These are phyloP conservation scores for Pteropus alecto DNA, from an alignment of 2,113 vertebrate species.

Conservation along the genomic window DNA sequence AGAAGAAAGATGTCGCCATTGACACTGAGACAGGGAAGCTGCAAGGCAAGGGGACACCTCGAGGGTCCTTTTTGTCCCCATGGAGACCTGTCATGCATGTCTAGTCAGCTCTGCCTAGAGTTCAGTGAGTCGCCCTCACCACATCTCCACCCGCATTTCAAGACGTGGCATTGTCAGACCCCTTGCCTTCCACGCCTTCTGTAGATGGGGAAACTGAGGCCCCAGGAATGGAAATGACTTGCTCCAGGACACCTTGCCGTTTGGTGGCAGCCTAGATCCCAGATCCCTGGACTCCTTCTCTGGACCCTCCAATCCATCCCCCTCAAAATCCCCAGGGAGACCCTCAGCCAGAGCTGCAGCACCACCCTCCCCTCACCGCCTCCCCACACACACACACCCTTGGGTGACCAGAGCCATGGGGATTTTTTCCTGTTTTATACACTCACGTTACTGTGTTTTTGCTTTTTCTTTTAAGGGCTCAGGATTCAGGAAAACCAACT, in stretches of 20 bases:
- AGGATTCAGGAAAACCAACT: slow-evolving; percentile 69
- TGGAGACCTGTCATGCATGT: not conserved
- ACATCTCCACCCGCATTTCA: not conserved
- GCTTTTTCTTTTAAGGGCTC: slow-evolving; percentile 37
- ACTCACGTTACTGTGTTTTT: not conserved
- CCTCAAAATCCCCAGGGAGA: not conserved
- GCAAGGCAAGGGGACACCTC: not conserved
- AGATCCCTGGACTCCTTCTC: not conserved
- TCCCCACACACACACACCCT: not conserved
- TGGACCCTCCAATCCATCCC: not conserved
- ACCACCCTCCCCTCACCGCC: no score
- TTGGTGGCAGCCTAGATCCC: not conserved
- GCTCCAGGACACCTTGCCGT: not conserved
- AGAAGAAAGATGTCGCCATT: not conserved
- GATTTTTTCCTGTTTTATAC: not conserved
- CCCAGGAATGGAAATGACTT: not conserved
- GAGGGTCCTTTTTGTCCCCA: not conserved
- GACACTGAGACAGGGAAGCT: not conserved
- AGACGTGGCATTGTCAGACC: no score
- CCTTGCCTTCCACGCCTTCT: not conserved
- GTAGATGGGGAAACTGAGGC: not conserved
- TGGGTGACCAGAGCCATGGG: fast-evolving
- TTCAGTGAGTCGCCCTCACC: not conserved
- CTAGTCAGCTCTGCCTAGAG: not conserved
- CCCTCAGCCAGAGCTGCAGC: not conserved